Evolutionary conservation across 2,797 vertebrate species (phyloP).

Genomic region (Macropus fuliginosus): DNA sequence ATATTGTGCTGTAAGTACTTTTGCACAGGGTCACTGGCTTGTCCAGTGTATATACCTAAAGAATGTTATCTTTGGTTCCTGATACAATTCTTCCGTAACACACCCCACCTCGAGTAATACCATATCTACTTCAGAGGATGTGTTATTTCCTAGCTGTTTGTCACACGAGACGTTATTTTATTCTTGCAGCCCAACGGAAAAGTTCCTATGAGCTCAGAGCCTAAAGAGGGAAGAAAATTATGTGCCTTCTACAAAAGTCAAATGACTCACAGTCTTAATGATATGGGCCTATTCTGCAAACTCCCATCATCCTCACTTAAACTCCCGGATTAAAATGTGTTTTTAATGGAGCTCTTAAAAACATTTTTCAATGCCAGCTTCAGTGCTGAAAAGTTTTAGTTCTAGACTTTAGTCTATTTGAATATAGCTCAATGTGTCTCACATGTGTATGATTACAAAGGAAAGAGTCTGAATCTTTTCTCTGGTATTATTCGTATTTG

Average conservation of each 20-base stretch:
- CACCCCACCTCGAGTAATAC: background rate
- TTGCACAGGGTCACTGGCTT: constrained; percentile 55
- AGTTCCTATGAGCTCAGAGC: constrained; percentile 50
- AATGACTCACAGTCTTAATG: constrained; percentile 13
- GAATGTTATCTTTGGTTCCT: background rate
- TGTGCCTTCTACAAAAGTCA: constrained; percentile 53
- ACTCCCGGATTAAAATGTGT: constrained; percentile 16
- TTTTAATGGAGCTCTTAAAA: background rate
- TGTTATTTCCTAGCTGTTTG: constrained; percentile 51
- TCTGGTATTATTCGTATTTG: constrained; percentile 16
- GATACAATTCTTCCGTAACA: background rate
- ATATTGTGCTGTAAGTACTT: constrained; percentile 8
- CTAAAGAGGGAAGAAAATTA: constrained; percentile 52
- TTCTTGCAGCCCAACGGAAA: constrained; percentile 52
- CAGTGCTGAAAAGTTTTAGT: constrained; percentile 25
- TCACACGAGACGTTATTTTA: background rate
- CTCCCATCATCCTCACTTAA: background rate
- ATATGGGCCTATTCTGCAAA: background rate
- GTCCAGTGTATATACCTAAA: constrained; percentile 35
- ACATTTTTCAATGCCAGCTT: constrained; percentile 1
- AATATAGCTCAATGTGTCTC: background rate
- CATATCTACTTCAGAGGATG: constrained; percentile 4
- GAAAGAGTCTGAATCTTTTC: background rate
- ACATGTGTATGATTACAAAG: background rate
- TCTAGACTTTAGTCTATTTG: background rate